Evolutionary conservation across 2,888 invertebrate species (phyloP), one percentile per base, ranked within the genome.

Genomic region (Antheraea yamamai): DNA sequence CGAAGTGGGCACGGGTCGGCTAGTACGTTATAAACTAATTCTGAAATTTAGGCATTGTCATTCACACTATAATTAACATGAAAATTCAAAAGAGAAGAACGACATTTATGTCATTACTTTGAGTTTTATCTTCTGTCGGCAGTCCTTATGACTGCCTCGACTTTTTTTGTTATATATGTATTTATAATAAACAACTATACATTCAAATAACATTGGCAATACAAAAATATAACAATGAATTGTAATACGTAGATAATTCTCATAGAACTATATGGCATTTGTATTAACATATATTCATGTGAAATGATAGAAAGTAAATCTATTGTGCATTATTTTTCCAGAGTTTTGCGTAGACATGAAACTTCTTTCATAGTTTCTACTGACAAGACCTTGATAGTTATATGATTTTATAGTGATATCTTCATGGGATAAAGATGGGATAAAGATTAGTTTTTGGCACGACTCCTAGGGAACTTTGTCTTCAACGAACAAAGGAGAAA

Each of bases 401-500:
- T 70, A 70, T n/a, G 12, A 70, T 39, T 70, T 70, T 70, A 39
- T 70, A n/a, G 70, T 70, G 35, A 70, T 39, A 70, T n/a, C 12
- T n/a, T 10, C 39, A 12, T 18, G 39, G 70, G 39, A 39, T 70
- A n/a, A n/a, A n/a, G n/a, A n/a, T n/a, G n/a, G n/a, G n/a, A n/a
- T n/a, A 70, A 70, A 20, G 70, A 20, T 39, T 70, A 39, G 39
- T 70, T 7, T 70, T 39, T 70, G 70, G 70, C 39, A 39, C 64
- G 23, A n/a, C 39, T 39, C 39, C 2, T 39, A 39, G 70, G 12
- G 39, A 70, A 70, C 39, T 70, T 70, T 70, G 70, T 70, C 70
- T 70, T 70, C 12, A 70, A 70, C n/a, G 20, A 70, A 70, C 70
- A 70, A 70, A 70, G 39, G 70, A 70, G n/a, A 70, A 70, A 30